Conservation (phyloP, 2,113 vertebrate species). For the Nesogale talazaci region DNA sequence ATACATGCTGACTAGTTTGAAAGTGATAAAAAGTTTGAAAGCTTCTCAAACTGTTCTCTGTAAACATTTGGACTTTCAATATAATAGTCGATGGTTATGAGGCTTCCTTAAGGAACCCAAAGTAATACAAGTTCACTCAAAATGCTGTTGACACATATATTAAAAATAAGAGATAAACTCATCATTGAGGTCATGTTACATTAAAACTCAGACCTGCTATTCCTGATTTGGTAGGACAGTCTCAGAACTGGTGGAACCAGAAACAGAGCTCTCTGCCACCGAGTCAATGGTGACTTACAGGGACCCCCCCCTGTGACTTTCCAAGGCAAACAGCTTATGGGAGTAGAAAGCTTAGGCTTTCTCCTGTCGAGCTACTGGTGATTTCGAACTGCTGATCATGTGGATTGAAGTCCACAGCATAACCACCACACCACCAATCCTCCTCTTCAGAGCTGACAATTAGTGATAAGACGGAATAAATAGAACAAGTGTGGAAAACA, state of each 20-base stretch:
- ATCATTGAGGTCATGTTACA: constrained; percentile 12
- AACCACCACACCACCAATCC: too few species aligned
- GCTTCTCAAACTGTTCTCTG: constrained; percentile 27
- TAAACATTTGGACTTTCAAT: constrained; percentile 40
- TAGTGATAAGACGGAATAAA: constrained; percentile 57
- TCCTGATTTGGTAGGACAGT: neutral
- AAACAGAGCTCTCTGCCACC: too few species aligned
- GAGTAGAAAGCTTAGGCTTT: too few species aligned
- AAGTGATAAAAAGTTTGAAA: constrained; percentile 52
- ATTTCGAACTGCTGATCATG: too few species aligned
- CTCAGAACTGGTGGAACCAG: neutral
- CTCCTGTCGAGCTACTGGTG: too few species aligned
- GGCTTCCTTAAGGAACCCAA: constrained; percentile 28
- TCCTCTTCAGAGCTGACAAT: neutral
- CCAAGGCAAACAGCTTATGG: too few species aligned
- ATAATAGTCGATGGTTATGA: constrained; percentile 25
- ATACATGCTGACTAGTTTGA: neutral
- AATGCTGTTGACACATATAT: constrained; percentile 45
- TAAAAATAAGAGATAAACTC: constrained; percentile 51
- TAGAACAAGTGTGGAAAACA: constrained; percentile 43
- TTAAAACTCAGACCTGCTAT: constrained; percentile 18
- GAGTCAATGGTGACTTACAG: too few species aligned
- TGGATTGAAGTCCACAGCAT: too few species aligned
- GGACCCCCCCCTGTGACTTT: too few species aligned
- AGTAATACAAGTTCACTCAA: constrained; percentile 50